Percentiles rank a stretch among this genome's conserved stretches.
phyloP scores from a whole-genome alignment of 2,113 vertebrate genomes.

The Ailurus styani region DNA sequence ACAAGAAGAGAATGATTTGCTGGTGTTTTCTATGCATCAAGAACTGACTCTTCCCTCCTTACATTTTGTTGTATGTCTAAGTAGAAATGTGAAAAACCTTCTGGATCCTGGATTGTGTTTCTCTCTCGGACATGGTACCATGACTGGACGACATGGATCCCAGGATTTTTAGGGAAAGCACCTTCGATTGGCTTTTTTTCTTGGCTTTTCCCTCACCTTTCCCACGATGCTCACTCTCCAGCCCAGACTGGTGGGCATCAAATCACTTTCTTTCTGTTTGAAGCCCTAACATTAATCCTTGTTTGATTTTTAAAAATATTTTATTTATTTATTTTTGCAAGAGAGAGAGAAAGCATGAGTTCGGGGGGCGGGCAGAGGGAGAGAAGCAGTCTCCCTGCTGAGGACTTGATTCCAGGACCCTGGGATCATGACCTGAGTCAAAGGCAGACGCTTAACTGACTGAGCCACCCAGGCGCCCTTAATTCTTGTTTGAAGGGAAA shows the following conservation, averaged over 20 bases:
- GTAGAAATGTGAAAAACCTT: not conserved
- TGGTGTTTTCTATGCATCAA: not conserved
- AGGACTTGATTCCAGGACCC: not conserved
- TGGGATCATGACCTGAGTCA: not conserved
- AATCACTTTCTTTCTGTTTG: slow-evolving; percentile 10
- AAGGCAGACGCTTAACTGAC: not conserved
- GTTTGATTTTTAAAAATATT: not conserved
- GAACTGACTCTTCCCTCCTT: not conserved
- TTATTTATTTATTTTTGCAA: not conserved
- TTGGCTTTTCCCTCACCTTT: not conserved
- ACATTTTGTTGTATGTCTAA: not conserved
- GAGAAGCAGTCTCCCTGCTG: not conserved
- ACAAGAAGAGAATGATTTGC: not conserved
- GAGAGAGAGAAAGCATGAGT: no score
- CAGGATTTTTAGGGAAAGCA: not conserved
- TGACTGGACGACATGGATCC: not conserved
- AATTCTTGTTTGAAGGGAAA: slow-evolving; percentile 2
- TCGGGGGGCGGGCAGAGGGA: no score
- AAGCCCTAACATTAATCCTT: not conserved
- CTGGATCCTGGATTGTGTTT: not conserved
- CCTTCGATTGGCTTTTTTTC: not conserved
- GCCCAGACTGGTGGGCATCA: not conserved
- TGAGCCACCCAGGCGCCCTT: not conserved
- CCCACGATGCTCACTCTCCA: not conserved
- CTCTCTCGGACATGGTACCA: not conserved